A percentile compares a stretch with the other conserved stretches of the same genome.
phyloP scores from a whole-genome alignment of 2,113 vertebrate genomes.

The Pontoporia blainvillei region DNA sequence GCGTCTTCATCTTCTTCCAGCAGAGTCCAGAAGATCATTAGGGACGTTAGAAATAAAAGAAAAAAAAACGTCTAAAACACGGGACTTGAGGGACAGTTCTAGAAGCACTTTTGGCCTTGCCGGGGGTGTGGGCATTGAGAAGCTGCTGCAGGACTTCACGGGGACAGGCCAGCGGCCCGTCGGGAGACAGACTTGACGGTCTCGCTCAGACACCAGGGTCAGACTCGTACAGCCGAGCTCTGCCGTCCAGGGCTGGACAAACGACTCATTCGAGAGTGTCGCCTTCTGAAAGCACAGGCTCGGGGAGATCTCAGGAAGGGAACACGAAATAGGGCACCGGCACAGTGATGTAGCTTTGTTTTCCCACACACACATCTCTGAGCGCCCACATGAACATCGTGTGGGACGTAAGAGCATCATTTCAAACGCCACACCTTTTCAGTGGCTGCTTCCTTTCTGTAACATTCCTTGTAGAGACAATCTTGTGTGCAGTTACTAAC shows the following conservation, averaged over 20 bases:
- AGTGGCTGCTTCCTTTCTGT: rapidly evolving
- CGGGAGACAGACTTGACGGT: rapidly evolving
- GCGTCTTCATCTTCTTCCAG: rapidly evolving
- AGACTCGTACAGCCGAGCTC: rapidly evolving
- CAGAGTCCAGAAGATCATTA: no score
- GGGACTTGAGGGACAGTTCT: background rate
- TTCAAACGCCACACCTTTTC: rapidly evolving
- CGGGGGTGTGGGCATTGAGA: background rate
- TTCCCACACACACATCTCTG: background rate
- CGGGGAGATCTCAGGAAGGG: no score
- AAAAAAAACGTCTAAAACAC: background rate
- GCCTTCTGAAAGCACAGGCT: rapidly evolving
- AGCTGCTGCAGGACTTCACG: rapidly evolving
- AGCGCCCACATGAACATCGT: rapidly evolving
- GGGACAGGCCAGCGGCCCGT: rapidly evolving
- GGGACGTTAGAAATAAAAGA: background rate
- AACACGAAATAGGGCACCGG: rapidly evolving
- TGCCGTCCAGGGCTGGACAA: rapidly evolving
- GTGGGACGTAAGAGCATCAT: rapidly evolving
- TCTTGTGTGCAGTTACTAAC: background rate
- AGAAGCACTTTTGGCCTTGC: background rate
- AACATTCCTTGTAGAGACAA: rapidly evolving
- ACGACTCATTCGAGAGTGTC: rapidly evolving
- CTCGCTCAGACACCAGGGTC: rapidly evolving
- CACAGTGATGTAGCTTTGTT: background rate